Evolutionary conservation across 2,113 vertebrate species (phyloP).

Genomic region (Morone chrysops): DNA sequence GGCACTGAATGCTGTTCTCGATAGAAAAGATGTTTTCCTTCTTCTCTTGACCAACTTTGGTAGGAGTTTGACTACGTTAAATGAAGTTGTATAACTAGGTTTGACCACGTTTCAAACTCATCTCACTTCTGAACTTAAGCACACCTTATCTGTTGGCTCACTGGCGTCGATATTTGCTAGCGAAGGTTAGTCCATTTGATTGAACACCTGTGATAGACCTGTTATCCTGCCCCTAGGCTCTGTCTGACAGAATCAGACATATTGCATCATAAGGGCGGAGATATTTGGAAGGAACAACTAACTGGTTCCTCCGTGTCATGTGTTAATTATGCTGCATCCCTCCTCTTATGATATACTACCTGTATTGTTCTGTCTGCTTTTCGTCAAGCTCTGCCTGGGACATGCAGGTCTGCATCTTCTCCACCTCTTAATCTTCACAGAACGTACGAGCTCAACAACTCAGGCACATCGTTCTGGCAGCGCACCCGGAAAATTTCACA

Average conservation of each 20-base stretch:
- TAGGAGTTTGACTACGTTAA: too few species aligned
- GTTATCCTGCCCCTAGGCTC: not conserved
- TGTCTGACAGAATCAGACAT: conserved; percentile 22
- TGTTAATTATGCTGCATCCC: not conserved
- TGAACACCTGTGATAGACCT: too few species aligned
- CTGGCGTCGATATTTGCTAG: too few species aligned
- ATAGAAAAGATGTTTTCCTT: too few species aligned
- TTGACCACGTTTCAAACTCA: too few species aligned
- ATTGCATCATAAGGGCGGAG: not conserved
- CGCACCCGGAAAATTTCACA: conserved; percentile 11
- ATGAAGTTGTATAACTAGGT: too few species aligned
- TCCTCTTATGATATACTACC: conserved; percentile 11
- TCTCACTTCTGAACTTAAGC: too few species aligned
- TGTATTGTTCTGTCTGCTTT: not conserved
- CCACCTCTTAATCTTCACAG: not conserved
- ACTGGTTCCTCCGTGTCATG: conserved; percentile 11
- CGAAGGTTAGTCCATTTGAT: too few species aligned
- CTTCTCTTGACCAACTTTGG: too few species aligned
- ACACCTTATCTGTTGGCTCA: too few species aligned
- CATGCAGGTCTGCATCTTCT: not conserved
- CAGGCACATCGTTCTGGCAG: conserved; percentile 11
- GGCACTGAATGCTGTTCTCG: too few species aligned
- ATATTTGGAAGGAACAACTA: not conserved
- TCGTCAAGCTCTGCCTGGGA: too few species aligned
- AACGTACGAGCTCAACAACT: not conserved